These are phyloP conservation scores for Drosophila nigritarsus DNA, from an alignment of 2,888 invertebrate species.

Conservation along the genomic window DNA sequence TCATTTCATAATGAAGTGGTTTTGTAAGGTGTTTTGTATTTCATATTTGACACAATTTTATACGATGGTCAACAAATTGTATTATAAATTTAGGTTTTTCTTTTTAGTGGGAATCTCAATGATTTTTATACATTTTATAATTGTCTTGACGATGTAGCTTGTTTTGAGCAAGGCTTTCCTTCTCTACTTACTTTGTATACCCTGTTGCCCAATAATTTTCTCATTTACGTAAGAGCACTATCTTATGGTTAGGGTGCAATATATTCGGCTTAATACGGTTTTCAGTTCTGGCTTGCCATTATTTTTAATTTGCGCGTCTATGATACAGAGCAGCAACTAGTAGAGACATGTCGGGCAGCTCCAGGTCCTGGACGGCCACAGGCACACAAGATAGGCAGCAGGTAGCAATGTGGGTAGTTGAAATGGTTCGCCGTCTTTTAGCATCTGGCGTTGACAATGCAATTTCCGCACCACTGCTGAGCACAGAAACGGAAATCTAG, in stretches of 20 bases:
- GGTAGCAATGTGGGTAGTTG: not conserved
- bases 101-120: not conserved
- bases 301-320: constrained; percentile 72
- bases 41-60: not conserved
- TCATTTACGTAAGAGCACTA: not conserved
- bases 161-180: not conserved
- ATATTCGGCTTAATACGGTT: constrained; percentile 1
- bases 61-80: too few species aligned
- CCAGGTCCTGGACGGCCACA: constrained; percentile 9
- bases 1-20: not conserved
- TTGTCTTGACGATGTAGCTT: not conserved
- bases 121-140: not conserved
- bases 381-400: constrained; percentile 12
- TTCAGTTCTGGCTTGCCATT: constrained; percentile 47
- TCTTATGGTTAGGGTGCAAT: not conserved
- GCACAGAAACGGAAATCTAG: constrained; percentile 40
- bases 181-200: not conserved
- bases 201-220: not conserved
- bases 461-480: constrained; percentile 67
- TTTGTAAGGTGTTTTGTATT: not conserved
- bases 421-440: constrained; percentile 31
- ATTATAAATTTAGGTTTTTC: not conserved
- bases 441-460: constrained; percentile 74
- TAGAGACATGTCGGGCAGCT: constrained; percentile 10
- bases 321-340: constrained; percentile 41